Percentiles rank a stretch among this genome's conserved stretches.
Conservation (phyloP, 2,888 invertebrate species). For the Lepidocyrtoides sp. region DNA sequence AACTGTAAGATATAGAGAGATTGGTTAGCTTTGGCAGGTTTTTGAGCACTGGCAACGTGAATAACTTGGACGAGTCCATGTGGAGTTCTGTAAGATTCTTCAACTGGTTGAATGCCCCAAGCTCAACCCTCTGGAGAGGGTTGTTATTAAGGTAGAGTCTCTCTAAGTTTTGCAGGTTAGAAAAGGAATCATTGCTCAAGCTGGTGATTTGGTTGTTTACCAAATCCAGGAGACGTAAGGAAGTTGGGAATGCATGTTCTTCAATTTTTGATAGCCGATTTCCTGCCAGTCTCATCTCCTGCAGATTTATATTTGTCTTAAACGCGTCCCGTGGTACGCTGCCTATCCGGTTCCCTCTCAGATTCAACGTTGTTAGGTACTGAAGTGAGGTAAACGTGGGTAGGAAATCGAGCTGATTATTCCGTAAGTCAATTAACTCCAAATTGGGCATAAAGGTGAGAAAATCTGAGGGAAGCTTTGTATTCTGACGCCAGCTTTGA, state of each 20-base stretch:
- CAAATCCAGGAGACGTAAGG: slow-evolving; percentile 75
- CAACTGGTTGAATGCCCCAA: slow-evolving; percentile 77
- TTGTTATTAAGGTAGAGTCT: slow-evolving; percentile 76
- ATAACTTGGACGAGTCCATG: slow-evolving; percentile 81
- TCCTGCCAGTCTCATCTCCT: slow-evolving; percentile 73
- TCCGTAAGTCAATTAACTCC: slow-evolving; percentile 79
- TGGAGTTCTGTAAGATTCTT: slow-evolving; percentile 75
- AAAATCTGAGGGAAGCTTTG: slow-evolving; percentile 79
- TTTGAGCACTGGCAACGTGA: slow-evolving; percentile 78
- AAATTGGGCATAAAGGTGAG: slow-evolving; percentile 81
- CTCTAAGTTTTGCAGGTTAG: slow-evolving; percentile 75
- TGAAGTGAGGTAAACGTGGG: slow-evolving; percentile 78
- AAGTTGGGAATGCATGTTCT: slow-evolving; percentile 78
- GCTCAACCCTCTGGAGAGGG: slow-evolving; percentile 78
- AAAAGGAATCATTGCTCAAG: slow-evolving; percentile 79
- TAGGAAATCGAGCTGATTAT: slow-evolving; percentile 76
- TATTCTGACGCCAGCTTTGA: slow-evolving; percentile 64
- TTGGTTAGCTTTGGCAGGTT: slow-evolving; percentile 81
- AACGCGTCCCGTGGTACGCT: slow-evolving; percentile 70
- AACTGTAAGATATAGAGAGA: slow-evolving; percentile 82
- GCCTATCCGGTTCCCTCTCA: slow-evolving; percentile 73
- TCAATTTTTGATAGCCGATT: slow-evolving; percentile 77
- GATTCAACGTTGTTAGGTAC: slow-evolving; percentile 73
- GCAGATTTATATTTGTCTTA: slow-evolving; percentile 65
- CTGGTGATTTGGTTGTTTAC: slow-evolving; percentile 78